A percentile compares a stretch with the other conserved stretches of the same genome.
phyloP scores from a whole-genome alignment of 2,888 invertebrate genomes.

The Xestia sexstrigata region DNA sequence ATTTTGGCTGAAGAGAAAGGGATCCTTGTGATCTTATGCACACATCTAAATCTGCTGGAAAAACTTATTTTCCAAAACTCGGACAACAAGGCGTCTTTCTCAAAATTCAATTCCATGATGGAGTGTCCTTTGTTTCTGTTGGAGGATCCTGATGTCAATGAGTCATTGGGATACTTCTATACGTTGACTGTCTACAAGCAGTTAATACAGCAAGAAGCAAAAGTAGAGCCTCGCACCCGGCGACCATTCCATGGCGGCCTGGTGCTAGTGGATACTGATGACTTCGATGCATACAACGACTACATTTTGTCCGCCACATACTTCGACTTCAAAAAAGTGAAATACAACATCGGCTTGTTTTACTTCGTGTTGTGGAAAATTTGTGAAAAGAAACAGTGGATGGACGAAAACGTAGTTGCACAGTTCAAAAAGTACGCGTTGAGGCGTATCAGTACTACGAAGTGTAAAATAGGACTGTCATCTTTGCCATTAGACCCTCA shows the following conservation, averaged over 20 bases:
- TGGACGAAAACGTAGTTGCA: conserved; percentile 74
- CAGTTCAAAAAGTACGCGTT: conserved; percentile 72
- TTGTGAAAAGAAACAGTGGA: conserved; percentile 76
- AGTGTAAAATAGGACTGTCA: conserved; percentile 72
- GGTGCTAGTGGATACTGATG: conserved; percentile 69
- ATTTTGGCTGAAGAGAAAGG: conserved; percentile 75
- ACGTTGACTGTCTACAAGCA: conserved; percentile 75
- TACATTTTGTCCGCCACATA: conserved; percentile 76
- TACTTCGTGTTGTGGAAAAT: conserved; percentile 76
- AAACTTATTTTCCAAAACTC: conserved; percentile 62
- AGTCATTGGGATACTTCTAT: conserved; percentile 76
- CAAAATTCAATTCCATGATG: conserved; percentile 71
- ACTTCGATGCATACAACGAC: conserved; percentile 77
- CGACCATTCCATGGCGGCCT: conserved; percentile 73
- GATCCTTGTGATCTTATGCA: conserved; percentile 73
- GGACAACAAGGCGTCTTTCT: conserved; percentile 25
- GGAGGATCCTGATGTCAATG: conserved; percentile 61
- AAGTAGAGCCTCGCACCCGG: conserved; percentile 73
- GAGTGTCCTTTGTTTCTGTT: conserved; percentile 74
- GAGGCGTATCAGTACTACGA: conserved; percentile 71
- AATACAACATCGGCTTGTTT: conserved; percentile 74
- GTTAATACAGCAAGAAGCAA: conserved; percentile 63
- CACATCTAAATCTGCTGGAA: conserved; percentile 69
- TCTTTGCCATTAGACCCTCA: conserved; percentile 74
- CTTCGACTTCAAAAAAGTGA: conserved; percentile 71